phyloP scores from a whole-genome alignment of 2,797 vertebrate species.

The Hemitrygon akajei region DNA sequence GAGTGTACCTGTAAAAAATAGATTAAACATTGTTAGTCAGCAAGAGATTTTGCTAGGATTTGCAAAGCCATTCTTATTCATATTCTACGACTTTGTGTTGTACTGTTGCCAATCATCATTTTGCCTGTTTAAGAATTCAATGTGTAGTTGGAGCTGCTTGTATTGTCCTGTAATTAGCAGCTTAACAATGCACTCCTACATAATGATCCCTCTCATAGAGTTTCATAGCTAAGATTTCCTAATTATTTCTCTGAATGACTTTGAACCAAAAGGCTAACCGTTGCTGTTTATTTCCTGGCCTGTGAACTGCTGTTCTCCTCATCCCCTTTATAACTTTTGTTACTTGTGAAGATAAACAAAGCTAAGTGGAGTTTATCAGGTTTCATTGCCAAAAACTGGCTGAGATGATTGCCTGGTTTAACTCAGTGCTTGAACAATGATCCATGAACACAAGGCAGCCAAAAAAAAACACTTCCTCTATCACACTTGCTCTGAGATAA shows the following conservation, averaged over 20 bases:
- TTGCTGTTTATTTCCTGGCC: background rate
- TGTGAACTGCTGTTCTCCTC: background rate
- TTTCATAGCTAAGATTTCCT: background rate
- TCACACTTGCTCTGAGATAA: background rate
- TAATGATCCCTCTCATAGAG: background rate
- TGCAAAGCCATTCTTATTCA: constrained; percentile 1
- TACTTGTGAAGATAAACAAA: background rate
- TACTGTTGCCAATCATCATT: background rate
- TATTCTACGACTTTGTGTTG: background rate
- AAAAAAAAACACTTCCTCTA: background rate
- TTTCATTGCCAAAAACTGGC: background rate
- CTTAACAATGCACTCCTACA: background rate
- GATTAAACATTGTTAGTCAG: background rate
- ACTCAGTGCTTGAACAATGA: background rate
- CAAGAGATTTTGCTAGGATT: background rate
- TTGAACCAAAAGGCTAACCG: background rate
- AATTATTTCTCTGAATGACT: background rate
- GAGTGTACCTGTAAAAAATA: background rate
- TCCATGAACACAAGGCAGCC: background rate
- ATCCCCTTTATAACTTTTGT: background rate
- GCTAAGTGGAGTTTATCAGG: background rate
- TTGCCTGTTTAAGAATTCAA: background rate
- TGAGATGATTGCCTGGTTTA: background rate
- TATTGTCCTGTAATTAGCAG: background rate
- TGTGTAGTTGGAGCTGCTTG: background rate